phyloP scores from a whole-genome alignment of 2,888 invertebrate genomes.

The Escarpia spicata region DNA sequence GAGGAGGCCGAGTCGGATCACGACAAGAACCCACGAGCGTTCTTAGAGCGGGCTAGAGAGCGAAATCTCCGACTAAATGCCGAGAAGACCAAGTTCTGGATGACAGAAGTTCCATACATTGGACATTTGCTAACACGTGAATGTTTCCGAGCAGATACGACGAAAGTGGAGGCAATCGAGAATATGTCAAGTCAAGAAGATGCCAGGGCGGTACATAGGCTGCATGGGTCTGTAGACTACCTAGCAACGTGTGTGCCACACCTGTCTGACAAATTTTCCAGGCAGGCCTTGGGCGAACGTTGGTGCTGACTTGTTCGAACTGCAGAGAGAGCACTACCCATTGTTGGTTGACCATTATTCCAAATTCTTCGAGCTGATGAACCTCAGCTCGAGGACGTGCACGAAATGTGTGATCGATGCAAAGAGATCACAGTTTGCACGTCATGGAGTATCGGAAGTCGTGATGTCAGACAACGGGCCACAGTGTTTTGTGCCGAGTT shows the following conservation, averaged over 20 bases:
- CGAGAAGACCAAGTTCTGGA: no score
- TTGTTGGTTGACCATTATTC: no score
- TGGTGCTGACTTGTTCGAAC: no score
- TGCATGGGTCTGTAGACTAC: constrained; percentile 6
- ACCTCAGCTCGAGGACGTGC: background rate
- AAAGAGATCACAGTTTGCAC: no score
- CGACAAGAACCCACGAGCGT: background rate
- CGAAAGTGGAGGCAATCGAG: constrained; percentile 18
- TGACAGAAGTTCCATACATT: background rate
- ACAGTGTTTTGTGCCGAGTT: no score
- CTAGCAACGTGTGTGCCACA: constrained; percentile 18
- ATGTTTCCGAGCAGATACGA: background rate
- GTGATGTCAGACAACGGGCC: no score
- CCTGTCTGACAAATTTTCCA: background rate
- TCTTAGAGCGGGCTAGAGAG: background rate
- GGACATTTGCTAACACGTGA: constrained; percentile 1
- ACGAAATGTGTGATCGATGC: no score
- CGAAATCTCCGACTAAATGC: constrained; percentile 18
- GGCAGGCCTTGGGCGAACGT: no score
- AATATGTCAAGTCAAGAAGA: background rate
- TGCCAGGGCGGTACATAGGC: background rate
- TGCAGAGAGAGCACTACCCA: no score
- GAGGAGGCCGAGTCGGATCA: background rate
- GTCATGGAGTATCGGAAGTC: no score
- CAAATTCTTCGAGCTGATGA: background rate